phyloP scores from a whole-genome alignment of 2,113 vertebrate species.

The Platichthys flesus region DNA sequence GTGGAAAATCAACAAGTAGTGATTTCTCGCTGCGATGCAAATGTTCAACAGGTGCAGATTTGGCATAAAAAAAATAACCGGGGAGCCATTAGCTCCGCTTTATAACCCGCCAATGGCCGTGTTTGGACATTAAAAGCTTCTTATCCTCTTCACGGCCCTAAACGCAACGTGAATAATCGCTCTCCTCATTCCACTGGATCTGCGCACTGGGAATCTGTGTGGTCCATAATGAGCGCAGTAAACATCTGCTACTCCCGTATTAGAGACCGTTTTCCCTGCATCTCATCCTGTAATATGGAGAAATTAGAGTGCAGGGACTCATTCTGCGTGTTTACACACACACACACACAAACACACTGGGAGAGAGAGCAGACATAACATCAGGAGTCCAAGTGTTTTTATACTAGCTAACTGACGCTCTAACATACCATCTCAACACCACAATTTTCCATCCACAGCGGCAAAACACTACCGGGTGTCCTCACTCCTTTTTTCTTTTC shows the following conservation, averaged over 20 bases:
- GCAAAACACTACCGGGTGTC: slow-evolving; percentile 76
- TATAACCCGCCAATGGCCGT: not conserved
- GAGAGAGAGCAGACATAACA: slow-evolving; percentile 74
- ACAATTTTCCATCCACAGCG: slow-evolving; percentile 79
- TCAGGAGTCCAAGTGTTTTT: slow-evolving; percentile 78
- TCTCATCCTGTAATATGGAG: slow-evolving; percentile 81
- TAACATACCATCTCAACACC: slow-evolving; percentile 77
- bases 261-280: slow-evolving; percentile 76
- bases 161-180: slow-evolving; percentile 27
- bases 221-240: slow-evolving; percentile 78
- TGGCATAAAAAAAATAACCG: slow-evolving; percentile 3
- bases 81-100: slow-evolving; percentile 7
- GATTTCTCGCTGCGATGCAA: not conserved
- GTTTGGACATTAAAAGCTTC: slow-evolving; percentile 3
- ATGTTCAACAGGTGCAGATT: slow-evolving; percentile 57
- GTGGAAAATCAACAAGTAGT: slow-evolving; percentile 15
- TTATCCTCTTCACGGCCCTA: not conserved
- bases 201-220: slow-evolving; percentile 67
- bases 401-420: slow-evolving; percentile 72
- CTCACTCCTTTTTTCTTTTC: slow-evolving; percentile 21
- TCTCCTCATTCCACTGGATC: slow-evolving; percentile 24
- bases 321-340: slow-evolving; percentile 69
- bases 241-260: slow-evolving; percentile 79
- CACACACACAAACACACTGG: slow-evolving; percentile 58
- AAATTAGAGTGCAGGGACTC: slow-evolving; percentile 80